A percentile compares a stretch with the other conserved stretches of the same genome.
Conservation (phyloP, 2,797 vertebrate genomes). For the Loriculus beryllinus region DNA sequence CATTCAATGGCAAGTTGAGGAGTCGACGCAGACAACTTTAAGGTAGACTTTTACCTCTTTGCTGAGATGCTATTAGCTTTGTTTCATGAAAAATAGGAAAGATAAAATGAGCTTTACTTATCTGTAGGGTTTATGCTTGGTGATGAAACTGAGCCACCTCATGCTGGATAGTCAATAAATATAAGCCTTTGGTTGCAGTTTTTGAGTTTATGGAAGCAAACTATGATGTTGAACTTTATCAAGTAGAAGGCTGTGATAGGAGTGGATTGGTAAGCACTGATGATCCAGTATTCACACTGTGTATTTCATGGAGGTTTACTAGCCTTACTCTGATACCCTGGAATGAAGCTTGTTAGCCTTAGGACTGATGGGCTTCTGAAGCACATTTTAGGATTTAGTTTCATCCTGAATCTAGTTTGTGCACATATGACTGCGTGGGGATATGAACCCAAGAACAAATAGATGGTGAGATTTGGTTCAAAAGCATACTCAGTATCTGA, state of each 20-base stretch:
- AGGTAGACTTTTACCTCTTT: background rate
- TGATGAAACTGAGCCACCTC: background rate
- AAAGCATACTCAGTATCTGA: accelerated
- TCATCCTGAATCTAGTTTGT: background rate
- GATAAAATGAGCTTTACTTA: background rate
- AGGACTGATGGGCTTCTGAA: background rate
- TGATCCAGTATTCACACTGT: background rate
- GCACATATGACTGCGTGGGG: background rate
- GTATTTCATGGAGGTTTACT: background rate
- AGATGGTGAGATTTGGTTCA: background rate
- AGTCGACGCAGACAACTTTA: background rate
- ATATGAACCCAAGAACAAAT: background rate
- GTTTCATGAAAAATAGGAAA: background rate
- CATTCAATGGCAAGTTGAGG: background rate
- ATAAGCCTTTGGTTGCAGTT: background rate
- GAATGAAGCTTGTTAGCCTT: background rate
- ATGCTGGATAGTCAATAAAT: background rate
- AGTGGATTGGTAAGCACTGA: background rate
- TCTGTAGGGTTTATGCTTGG: background rate
- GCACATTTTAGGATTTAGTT: background rate
- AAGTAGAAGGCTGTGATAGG: background rate
- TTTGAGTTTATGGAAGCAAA: background rate
- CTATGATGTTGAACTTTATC: background rate
- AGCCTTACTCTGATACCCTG: background rate
- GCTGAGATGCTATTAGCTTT: background rate